phyloP scores from a whole-genome alignment of 1,140 invertebrate species.

The Bombus haemorrhoidalis region DNA sequence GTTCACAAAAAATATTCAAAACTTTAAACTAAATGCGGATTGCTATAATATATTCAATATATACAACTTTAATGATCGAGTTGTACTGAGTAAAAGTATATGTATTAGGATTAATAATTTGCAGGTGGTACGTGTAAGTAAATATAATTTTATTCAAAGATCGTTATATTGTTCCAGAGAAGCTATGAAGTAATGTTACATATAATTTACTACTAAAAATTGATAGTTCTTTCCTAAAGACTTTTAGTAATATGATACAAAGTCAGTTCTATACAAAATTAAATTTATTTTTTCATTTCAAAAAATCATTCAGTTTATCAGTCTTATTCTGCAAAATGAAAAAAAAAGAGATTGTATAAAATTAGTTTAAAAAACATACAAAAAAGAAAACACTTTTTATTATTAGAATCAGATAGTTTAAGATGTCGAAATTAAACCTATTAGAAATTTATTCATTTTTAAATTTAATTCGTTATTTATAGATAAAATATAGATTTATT shows the following conservation, averaged over 20 bases:
- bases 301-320: too few relatives aligned
- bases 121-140: background rate
- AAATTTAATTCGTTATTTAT: too few relatives aligned
- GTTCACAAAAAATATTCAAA: conserved; percentile 20
- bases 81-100: background rate
- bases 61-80: background rate
- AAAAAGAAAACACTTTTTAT: too few relatives aligned
- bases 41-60: background rate
- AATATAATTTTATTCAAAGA: background rate
- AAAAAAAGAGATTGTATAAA: too few relatives aligned
- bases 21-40: background rate
- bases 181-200: background rate
- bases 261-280: too few relatives aligned
- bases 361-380: too few relatives aligned
- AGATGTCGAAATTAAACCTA: too few relatives aligned
- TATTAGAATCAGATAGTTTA: too few relatives aligned
- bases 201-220: background rate
- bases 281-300: too few relatives aligned
- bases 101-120: background rate
- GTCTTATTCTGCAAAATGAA: too few relatives aligned
- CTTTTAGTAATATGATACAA: background rate
- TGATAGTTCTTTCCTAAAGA: background rate
- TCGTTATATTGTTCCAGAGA: background rate
- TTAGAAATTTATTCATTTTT: too few relatives aligned
- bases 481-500: too few relatives aligned